phyloP scores from a whole-genome alignment of 2,113 vertebrate genomes.

The Micronisus gabar region DNA sequence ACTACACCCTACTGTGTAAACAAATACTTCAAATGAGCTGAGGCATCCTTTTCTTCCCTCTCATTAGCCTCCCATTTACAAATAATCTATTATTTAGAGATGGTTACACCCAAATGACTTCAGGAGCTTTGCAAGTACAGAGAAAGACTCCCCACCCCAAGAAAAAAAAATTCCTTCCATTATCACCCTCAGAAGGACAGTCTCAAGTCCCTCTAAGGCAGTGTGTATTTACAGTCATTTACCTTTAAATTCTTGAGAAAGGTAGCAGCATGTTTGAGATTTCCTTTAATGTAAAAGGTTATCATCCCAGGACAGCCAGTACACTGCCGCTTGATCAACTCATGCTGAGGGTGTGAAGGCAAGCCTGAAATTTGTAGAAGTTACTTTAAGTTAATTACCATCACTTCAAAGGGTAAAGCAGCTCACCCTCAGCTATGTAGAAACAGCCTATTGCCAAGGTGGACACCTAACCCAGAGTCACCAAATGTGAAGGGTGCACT shows the following conservation, averaged over 20 bases:
- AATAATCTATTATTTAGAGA: neutral
- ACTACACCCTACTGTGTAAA: neutral
- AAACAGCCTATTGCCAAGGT: neutral
- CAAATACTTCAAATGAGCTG: neutral
- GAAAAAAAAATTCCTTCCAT: neutral
- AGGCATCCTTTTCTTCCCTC: neutral
- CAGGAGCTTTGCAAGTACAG: neutral
- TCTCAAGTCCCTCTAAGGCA: neutral
- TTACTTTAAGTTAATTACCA: neutral
- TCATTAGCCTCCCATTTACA: neutral
- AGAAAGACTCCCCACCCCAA: neutral
- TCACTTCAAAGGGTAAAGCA: neutral
- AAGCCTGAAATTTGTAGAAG: constrained; percentile 72
- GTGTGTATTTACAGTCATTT: neutral
- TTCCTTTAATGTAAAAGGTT: constrained; percentile 88
- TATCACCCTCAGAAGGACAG: neutral
- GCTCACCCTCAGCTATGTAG: neutral
- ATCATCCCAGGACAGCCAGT: constrained; percentile 89
- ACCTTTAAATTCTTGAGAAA: constrained; percentile 91
- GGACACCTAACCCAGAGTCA: neutral
- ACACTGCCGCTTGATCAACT: constrained; percentile 84
- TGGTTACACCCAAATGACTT: neutral
- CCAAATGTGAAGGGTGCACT: fast-evolving
- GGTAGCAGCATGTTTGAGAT: constrained; percentile 72
- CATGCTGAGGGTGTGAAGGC: constrained; percentile 87